These are phyloP conservation scores for Trachymyrmex cornetzi DNA, from an alignment of 1,140 invertebrate genomes.

Conservation along the genomic window DNA sequence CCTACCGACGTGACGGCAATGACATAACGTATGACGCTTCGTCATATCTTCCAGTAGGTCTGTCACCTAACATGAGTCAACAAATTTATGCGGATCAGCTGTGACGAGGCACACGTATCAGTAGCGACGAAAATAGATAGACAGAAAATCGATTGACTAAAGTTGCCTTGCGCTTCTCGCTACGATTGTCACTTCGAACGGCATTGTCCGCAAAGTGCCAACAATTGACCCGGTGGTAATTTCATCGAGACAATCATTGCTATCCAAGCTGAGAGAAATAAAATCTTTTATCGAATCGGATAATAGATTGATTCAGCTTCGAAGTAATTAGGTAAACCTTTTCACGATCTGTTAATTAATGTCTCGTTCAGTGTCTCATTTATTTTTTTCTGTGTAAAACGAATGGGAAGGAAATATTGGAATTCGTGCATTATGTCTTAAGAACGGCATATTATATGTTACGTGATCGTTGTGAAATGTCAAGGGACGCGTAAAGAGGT, in stretches of 20 bases:
- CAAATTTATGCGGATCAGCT: conserved; percentile 40
- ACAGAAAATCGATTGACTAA: neutral
- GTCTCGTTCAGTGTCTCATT: neutral
- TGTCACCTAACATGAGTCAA: conserved; percentile 36
- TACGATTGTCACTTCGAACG: neutral
- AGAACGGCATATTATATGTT: neutral
- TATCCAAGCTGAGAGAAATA: neutral
- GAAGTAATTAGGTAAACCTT: conserved; percentile 17
- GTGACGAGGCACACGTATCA: neutral
- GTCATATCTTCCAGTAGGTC: conserved; percentile 6
- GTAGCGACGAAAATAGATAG: neutral
- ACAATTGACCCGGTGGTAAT: neutral
- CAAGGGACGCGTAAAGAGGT: neutral
- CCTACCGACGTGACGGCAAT: neutral
- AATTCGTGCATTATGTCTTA: neutral
- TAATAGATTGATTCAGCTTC: neutral
- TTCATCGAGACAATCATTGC: neutral
- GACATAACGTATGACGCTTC: neutral
- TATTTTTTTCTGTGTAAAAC: neutral
- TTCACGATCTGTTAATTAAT: conserved; percentile 7
- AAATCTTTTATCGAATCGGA: neutral
- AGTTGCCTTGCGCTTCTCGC: neutral
- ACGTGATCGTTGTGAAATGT: neutral
- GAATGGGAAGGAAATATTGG: neutral
- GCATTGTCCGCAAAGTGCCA: neutral